A percentile compares a stretch with the other conserved stretches of the same genome.
These are phyloP conservation scores for Antrozous pallidus DNA, from an alignment of 2,797 vertebrate genomes.

Conservation along the genomic window DNA sequence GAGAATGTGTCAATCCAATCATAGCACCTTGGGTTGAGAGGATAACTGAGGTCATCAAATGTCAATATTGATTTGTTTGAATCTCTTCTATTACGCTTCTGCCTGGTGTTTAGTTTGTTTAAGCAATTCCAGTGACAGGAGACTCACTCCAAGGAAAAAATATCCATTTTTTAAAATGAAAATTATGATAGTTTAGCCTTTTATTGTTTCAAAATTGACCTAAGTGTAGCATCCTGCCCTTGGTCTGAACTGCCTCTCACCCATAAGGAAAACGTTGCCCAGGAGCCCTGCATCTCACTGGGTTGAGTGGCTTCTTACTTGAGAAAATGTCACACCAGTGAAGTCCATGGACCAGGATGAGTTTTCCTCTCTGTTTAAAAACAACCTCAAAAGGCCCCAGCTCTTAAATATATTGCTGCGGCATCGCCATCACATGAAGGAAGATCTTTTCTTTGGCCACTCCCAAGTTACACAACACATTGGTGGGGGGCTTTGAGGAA, in stretches of 20 bases:
- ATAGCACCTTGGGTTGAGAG: background rate
- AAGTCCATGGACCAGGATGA: background rate
- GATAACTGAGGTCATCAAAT: background rate
- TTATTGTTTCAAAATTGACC: background rate
- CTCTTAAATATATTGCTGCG: background rate
- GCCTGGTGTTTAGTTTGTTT: background rate
- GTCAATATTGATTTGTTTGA: background rate
- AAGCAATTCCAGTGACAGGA: background rate
- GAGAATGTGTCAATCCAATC: background rate
- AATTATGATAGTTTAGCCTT: background rate
- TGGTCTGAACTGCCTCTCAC: background rate
- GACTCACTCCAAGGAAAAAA: background rate
- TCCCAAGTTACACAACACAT: background rate
- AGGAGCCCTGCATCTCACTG: background rate
- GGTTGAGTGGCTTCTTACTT: background rate
- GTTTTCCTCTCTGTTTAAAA: background rate
- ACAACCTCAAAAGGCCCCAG: background rate
- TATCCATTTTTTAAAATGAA: background rate
- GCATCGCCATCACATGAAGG: background rate
- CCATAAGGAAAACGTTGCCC: background rate
- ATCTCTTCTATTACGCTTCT: background rate
- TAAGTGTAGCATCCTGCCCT: background rate
- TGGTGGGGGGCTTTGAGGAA: background rate
- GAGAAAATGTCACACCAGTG: background rate
- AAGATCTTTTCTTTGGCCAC: background rate